Conservation (phyloP, 2,888 invertebrate species). For the Eupithecia subfuscata region DNA sequence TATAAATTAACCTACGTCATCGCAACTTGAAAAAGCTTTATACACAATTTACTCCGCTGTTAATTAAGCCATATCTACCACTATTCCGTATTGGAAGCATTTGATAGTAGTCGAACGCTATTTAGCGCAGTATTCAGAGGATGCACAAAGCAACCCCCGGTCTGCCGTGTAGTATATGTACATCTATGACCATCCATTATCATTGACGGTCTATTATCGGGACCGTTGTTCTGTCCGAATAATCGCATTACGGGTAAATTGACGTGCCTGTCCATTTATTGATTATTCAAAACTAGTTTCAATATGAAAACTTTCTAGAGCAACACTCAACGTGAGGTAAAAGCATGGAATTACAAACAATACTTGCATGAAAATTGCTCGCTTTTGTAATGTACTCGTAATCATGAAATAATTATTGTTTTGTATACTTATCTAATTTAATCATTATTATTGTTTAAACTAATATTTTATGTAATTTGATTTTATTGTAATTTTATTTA, state of each 20-base stretch:
- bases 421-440: too few relatives aligned
- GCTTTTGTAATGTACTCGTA: too few relatives aligned
- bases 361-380: neutral
- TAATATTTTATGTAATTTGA: too few relatives aligned
- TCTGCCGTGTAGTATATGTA: conserved; percentile 2
- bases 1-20: neutral
- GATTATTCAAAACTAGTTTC: conserved; percentile 49
- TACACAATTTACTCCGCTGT: neutral
- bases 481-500: too few relatives aligned
- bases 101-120: conserved; percentile 23
- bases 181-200: conserved; percentile 38
- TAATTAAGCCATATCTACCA: conserved; percentile 10
- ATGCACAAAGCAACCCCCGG: conserved; percentile 24
- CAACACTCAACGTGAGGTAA: neutral
- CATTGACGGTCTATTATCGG: conserved; percentile 52
- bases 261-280: conserved; percentile 52
- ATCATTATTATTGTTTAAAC: too few relatives aligned
- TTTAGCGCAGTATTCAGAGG: conserved; percentile 23
- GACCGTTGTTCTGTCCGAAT: conserved; percentile 54
- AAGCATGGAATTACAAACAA: neutral
- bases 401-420: too few relatives aligned
- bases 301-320: neutral
- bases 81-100: conserved; percentile 17
- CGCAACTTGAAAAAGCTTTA: neutral
- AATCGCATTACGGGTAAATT: conserved; percentile 62